Base-by-base conservation (phyloP, 2,797 vertebrate genomes). In the Nannoperca obscura region DNA sequence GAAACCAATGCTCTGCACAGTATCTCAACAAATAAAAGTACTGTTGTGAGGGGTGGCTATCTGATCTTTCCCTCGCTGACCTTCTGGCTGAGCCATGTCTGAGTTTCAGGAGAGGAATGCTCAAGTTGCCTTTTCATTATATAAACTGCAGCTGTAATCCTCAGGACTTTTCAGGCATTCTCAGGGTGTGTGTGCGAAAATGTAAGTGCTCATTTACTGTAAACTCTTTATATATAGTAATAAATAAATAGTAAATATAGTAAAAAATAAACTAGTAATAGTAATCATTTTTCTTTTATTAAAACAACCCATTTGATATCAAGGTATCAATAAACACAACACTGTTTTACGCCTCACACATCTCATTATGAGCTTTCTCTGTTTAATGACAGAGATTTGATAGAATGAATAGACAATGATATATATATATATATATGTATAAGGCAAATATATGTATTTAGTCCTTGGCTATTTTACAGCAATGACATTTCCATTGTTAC, bases 1-100 rank as follows among this genome's bases (percentile, higher is more conserved):
- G 59, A 93, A 94, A 92, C 94, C 95, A 79, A 73, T 54, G 7
- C 42, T 64, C 67, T 19, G 46, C 27, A 0, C 7, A 22, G 47
- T 30, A 14, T 63, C 61, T 61, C 6, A 22, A 52, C 69, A 67
- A 61, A 75, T 71, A 74, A 77, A 59, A 65, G 74, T 24, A 12
- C 27, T 53, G 74, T 70, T 86, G 63, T 78, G 30, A 57, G 32
- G 13, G 24, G 4, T 2, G 12, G 66, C 59, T 50, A 87, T 64
- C 66, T 77, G 87, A 89, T 83, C 76, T 64, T 38, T 74, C 64
- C 52, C 30, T 63, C 13, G 1, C 70, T 38, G 38, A 83, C 57
- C 63, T 71, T 54, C 64, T 34, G 62, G 55, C 72, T 22, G 22
- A 63, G 13, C 9, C 14, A 38, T 2, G 44, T 38, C 17, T 74